These are phyloP conservation scores for Sebastolobus altivelis DNA, from an alignment of 2,797 vertebrate genomes.

Conservation along the genomic window DNA sequence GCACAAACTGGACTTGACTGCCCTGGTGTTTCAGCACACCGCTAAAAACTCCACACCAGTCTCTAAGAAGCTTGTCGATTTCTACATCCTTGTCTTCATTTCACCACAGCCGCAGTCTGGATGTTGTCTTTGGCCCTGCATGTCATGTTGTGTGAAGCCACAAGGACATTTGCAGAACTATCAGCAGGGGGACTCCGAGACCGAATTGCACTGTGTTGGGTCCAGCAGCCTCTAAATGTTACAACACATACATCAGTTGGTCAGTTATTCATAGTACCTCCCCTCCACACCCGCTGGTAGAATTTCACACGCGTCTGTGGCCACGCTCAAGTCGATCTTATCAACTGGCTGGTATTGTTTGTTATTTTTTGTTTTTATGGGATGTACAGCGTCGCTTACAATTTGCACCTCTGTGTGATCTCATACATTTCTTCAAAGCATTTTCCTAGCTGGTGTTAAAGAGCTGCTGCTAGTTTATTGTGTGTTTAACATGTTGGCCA, in stretches of 20 bases:
- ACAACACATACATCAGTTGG: background rate
- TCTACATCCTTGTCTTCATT: slow-evolving; percentile 50
- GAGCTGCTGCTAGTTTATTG: slow-evolving; percentile 50
- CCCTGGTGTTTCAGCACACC: slow-evolving; percentile 21
- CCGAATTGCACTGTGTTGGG: slow-evolving; percentile 9
- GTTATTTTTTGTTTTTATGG: slow-evolving; percentile 42
- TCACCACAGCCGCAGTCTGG: slow-evolving; percentile 53
- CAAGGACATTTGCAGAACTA: slow-evolving; percentile 64
- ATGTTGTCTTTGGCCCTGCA: slow-evolving; percentile 65
- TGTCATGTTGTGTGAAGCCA: slow-evolving; percentile 69
- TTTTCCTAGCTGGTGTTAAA: slow-evolving; percentile 55
- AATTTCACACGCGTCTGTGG: slow-evolving; percentile 53
- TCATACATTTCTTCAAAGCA: slow-evolving; percentile 61
- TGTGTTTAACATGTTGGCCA: slow-evolving; percentile 37
- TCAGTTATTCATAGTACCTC: slow-evolving; percentile 3
- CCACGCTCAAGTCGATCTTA: slow-evolving; percentile 21
- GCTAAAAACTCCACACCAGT: slow-evolving; percentile 27
- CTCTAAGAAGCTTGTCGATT: slow-evolving; percentile 27
- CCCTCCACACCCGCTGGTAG: slow-evolving; percentile 15
- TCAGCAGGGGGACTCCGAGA: slow-evolving; percentile 55
- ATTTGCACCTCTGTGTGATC: slow-evolving; percentile 56
- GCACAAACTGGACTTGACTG: slow-evolving; percentile 29
- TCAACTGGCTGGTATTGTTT: slow-evolving; percentile 16
- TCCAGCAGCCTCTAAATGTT: slow-evolving; percentile 11
- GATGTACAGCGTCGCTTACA: slow-evolving; percentile 17